These are phyloP conservation scores for Talpa occidentalis DNA, from an alignment of 2,113 vertebrate genomes.

Conservation along the genomic window DNA sequence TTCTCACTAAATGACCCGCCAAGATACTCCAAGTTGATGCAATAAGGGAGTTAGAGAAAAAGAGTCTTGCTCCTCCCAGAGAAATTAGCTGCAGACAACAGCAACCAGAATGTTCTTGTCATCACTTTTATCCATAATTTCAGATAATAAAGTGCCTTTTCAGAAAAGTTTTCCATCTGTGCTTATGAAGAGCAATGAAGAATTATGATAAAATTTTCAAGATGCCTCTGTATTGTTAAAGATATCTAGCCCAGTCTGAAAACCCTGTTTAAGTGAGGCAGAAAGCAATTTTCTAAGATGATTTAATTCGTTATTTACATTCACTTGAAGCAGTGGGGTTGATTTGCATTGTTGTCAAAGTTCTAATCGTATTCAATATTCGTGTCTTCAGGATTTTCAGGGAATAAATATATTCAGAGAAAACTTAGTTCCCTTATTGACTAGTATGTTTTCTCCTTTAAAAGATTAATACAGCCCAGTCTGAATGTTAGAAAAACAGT, in stretches of 20 bases:
- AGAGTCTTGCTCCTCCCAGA: neutral
- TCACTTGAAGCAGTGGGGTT: neutral
- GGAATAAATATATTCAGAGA: neutral
- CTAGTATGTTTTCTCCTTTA: neutral
- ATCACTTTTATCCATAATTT: slow-evolving; percentile 16
- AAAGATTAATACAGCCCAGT: neutral
- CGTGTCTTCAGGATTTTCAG: slow-evolving; percentile 9
- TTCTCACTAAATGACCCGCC: neutral
- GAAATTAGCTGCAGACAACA: neutral
- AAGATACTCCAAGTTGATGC: neutral
- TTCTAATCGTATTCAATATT: neutral
- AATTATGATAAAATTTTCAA: neutral
- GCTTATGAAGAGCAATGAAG: neutral
- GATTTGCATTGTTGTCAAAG: neutral
- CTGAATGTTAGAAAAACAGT: neutral
- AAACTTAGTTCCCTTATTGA: neutral
- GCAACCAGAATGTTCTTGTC: neutral
- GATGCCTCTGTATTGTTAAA: neutral
- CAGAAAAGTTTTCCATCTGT: slow-evolving; percentile 16
- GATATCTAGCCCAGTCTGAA: neutral
- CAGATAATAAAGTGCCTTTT: slow-evolving; percentile 25
- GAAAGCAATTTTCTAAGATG: slow-evolving; percentile 17
- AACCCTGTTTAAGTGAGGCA: neutral
- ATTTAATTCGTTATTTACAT: slow-evolving; percentile 27
- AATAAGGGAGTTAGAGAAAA: neutral